Evolutionary conservation across 2,797 vertebrate species (phyloP), one percentile per base, ranked within the genome.

Genomic region (Neopelma chrysocephalum): DNA sequence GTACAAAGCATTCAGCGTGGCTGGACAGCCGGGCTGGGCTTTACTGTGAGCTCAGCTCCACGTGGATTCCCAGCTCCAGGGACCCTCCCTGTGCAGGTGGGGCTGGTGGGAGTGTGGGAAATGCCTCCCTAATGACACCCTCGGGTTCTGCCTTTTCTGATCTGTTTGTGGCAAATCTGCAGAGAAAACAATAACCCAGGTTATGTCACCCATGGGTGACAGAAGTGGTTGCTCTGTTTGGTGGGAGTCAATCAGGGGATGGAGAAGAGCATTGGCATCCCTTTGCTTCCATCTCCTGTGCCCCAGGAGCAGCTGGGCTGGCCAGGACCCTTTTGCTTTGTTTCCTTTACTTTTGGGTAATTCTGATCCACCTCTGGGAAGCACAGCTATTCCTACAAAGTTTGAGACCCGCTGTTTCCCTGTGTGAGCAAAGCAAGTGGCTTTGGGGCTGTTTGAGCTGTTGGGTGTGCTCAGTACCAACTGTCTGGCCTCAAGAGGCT

Each of bases 11-110:
- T 0, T 6, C 36, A 5, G 34, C 2, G 72, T 3, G 54, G 61
- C 43, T 31, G 40, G 20, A 11, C 8, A 12, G 48, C 56, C 4
- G 0, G 25, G 32, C 29, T 0, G 4, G 14, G 68, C 20, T 51
- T 64, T 50, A 6, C 2, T 0, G 1, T 11, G 81, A 45, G 68
- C 56, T 89, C 26, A 0, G 38, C 53, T 69, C 54, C 42, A 4
- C 6, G 4, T 6, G 84, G 36, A 1, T 51, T 57, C 79, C 51
- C 57, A 1, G 57, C 75, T 76, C 80, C 7, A 0, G 0, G 7
- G 32, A 38, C 6, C 19, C 45, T 38, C 57, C 1, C 0, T 6
- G 56, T 1, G 3, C 40, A 3, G 8, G 7, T 11, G 58, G 3
- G 12, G 77, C 20, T 9, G 43, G 27, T 16, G 27, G 1, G 3